A percentile compares a stretch with the other conserved stretches of the same genome.
Conservation (phyloP, 2,113 vertebrate species). For the Aleadryas rufinucha region DNA sequence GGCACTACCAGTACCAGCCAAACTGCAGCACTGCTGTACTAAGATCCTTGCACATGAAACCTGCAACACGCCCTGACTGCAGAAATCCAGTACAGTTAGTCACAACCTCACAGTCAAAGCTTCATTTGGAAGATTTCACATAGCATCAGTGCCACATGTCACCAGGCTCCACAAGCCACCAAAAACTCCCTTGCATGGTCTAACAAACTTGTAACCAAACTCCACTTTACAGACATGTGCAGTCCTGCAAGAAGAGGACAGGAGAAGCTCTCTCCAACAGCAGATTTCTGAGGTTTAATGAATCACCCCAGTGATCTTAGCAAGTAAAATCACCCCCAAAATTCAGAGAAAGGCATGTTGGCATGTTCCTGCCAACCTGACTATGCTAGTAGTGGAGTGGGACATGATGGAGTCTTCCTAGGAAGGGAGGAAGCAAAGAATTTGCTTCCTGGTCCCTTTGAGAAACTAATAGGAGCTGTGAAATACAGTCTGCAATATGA, state of each 20-base stretch:
- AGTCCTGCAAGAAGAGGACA: not conserved
- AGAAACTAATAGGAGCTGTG: not conserved
- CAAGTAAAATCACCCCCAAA: not conserved
- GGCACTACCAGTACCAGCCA: not conserved
- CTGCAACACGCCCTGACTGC: not conserved
- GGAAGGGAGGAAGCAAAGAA: not conserved
- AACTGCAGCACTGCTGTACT: not conserved
- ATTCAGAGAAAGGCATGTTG: not conserved
- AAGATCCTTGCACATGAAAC: not conserved
- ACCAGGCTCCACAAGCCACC: not conserved
- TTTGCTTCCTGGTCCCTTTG: not conserved
- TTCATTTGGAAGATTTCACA: not conserved
- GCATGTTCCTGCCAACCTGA: not conserved
- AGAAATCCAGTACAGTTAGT: not conserved
- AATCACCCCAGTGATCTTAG: not conserved
- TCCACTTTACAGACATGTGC: not conserved
- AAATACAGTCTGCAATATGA: not conserved
- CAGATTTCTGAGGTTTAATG: not conserved
- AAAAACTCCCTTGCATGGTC: not conserved
- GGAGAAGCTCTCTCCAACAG: not conserved
- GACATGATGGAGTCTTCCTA: not conserved
- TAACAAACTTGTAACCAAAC: not conserved
- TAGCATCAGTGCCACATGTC: not conserved
- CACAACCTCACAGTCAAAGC: not conserved
- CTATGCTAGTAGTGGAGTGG: accelerated